These are phyloP conservation scores for Todiramphus saurophagus DNA, from an alignment of 2,113 vertebrate species.

Conservation along the genomic window DNA sequence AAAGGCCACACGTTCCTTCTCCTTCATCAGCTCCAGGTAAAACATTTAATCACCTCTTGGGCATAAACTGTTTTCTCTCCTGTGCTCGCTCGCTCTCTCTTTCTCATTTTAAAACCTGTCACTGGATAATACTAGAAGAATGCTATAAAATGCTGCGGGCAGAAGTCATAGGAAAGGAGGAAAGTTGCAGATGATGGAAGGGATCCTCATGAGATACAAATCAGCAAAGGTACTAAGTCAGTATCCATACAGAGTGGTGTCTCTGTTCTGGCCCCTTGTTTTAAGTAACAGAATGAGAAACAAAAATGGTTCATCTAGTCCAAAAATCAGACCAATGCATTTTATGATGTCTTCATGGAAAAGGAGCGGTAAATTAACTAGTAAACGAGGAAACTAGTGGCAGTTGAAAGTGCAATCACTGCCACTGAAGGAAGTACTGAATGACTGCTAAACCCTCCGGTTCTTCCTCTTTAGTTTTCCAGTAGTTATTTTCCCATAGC, in stretches of 20 bases:
- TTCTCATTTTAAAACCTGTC: neutral
- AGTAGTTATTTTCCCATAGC: neutral
- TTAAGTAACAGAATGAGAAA: neutral
- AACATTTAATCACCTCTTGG: neutral
- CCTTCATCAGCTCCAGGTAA: conserved; percentile 31
- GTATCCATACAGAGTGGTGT: neutral
- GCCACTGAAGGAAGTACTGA: neutral
- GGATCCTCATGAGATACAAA: neutral
- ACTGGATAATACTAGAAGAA: neutral
- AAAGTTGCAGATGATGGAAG: neutral
- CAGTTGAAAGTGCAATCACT: neutral
- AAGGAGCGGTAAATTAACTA: neutral
- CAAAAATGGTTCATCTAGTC: neutral
- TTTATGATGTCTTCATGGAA: neutral
- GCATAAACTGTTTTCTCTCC: neutral
- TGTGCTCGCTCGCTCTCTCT: neutral
- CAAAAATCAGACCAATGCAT: neutral
- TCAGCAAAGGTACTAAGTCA: neutral
- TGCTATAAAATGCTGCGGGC: neutral
- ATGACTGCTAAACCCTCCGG: neutral
- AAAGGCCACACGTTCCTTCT: neutral
- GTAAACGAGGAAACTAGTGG: neutral
- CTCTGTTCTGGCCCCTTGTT: neutral
- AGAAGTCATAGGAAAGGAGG: neutral
- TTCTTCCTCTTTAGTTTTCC: conserved; percentile 8